Percentiles rank a stretch among this genome's conserved stretches.
Conservation (phyloP, 2,888 invertebrate genomes). For the Calliopum simillimum region DNA sequence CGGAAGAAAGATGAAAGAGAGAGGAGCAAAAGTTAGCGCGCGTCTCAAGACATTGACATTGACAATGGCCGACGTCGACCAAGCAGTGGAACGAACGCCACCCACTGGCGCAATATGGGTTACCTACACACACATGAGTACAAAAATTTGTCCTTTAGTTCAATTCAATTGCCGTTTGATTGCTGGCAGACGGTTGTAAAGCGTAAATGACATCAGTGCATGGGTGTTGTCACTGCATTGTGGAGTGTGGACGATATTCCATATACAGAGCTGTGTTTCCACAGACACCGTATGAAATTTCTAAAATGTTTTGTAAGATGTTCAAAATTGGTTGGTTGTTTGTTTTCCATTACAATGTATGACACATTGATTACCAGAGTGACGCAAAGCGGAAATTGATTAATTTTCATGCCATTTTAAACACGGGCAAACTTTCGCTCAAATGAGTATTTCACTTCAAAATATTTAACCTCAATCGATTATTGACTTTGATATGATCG, state of each 20-base stretch:
- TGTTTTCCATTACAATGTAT: too few relatives aligned
- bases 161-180: conserved; percentile 36
- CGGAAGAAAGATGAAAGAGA: background rate
- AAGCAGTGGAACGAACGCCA: background rate
- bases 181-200: conserved; percentile 24
- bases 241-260: too few relatives aligned
- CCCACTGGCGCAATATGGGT: background rate
- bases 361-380: too few relatives aligned
- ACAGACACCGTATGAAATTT: too few relatives aligned
- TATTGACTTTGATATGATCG: too few relatives aligned
- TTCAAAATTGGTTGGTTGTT: conserved; percentile 23
- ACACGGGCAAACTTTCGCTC: too few relatives aligned
- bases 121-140: background rate
- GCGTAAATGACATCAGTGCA: conserved; percentile 6
- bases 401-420: too few relatives aligned
- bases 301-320: background rate
- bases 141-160: background rate
- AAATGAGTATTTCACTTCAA: too few relatives aligned
- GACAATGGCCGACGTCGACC: conserved; percentile 27
- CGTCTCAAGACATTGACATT: conserved; percentile 36
- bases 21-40: background rate
- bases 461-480: too few relatives aligned
- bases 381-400: too few relatives aligned
- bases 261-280: too few relatives aligned
- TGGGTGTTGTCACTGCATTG: background rate